phyloP scores from a whole-genome alignment of 92 coral and sea anemone species.

The Siderastrea radians region DNA sequence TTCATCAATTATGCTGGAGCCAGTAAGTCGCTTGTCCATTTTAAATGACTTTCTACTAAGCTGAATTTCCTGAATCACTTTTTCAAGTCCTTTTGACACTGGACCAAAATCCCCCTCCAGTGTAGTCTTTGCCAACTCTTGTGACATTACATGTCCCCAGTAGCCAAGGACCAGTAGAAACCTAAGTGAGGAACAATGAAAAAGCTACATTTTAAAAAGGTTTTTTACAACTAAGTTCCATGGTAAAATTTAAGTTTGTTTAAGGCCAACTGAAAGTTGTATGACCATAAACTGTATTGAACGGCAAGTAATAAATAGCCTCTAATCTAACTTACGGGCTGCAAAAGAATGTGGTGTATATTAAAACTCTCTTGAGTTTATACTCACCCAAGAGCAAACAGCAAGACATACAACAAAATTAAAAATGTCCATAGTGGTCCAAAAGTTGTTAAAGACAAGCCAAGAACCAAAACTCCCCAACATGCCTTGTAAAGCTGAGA shows the following conservation, averaged over 20 bases:
- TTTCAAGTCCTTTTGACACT: constrained; percentile 84
- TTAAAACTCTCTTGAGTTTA: too few relatives aligned
- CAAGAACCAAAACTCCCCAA: constrained; percentile 83
- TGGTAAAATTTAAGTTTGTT: too few relatives aligned
- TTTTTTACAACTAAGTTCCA: too few relatives aligned
- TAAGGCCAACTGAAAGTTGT: too few relatives aligned
- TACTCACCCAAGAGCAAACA: constrained; percentile 86
- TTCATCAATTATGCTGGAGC: constrained; percentile 97
- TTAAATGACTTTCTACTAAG: constrained; percentile 84
- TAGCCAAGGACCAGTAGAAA: constrained; percentile 88
- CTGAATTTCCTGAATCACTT: constrained; percentile 81
- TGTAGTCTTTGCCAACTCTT: constrained; percentile 58
- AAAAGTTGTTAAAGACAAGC: constrained; percentile 85
- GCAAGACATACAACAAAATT: constrained; percentile 72
- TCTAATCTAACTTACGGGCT: too few relatives aligned
- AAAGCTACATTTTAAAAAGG: neutral
- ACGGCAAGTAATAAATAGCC: too few relatives aligned
- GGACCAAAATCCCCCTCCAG: constrained; percentile 69
- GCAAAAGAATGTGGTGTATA: too few relatives aligned
- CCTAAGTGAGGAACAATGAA: constrained; percentile 26
- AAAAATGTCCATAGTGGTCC: constrained; percentile 92
- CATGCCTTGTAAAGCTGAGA: constrained; percentile 68
- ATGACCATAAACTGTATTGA: too few relatives aligned
- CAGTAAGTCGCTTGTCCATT: constrained; percentile 98
- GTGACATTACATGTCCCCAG: constrained; percentile 78